These are phyloP conservation scores for Frieseomelitta varia DNA, from an alignment of 1,140 invertebrate species.

Conservation along the genomic window DNA sequence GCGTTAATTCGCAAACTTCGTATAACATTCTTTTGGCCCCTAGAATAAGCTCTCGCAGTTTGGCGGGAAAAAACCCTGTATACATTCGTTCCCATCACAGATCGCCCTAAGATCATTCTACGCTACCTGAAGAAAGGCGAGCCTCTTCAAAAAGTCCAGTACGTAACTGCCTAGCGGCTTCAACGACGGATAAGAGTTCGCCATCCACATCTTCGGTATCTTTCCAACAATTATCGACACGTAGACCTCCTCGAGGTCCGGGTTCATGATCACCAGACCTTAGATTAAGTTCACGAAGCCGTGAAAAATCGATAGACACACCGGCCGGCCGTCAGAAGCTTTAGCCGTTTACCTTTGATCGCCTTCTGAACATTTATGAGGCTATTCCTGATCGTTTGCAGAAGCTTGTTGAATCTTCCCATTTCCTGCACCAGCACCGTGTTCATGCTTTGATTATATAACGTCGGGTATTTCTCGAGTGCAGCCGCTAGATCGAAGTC, in stretches of 20 bases:
- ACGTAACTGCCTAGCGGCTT: conserved; percentile 96
- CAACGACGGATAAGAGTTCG: conserved; percentile 94
- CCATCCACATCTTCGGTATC: conserved; percentile 92
- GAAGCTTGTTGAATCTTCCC: conserved; percentile 92
- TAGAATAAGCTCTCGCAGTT: too few species aligned
- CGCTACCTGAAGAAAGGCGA: conserved; percentile 90
- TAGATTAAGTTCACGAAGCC: conserved; percentile 57
- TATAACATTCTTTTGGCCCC: too few species aligned
- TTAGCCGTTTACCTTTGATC: conserved; percentile 88
- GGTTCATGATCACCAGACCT: conserved; percentile 92
- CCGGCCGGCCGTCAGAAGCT: neutral
- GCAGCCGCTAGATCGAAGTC: conserved; percentile 88
- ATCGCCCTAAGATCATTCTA: neutral
- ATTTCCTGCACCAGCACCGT: conserved; percentile 98
- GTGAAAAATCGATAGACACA: conserved; percentile 22
- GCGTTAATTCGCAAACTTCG: too few species aligned
- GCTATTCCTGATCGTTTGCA: conserved; percentile 88
- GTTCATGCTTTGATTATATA: conserved; percentile 94
- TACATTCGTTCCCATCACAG: too few species aligned
- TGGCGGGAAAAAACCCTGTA: too few species aligned
- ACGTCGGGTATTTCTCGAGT: conserved; percentile 89
- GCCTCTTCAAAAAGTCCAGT: conserved; percentile 90
- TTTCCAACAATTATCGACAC: conserved; percentile 92
- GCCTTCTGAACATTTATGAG: conserved; percentile 92
- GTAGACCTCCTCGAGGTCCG: conserved; percentile 93